Evolutionary conservation across 2,888 invertebrate species (phyloP).

Genomic region (Phaedon cochleariae): DNA sequence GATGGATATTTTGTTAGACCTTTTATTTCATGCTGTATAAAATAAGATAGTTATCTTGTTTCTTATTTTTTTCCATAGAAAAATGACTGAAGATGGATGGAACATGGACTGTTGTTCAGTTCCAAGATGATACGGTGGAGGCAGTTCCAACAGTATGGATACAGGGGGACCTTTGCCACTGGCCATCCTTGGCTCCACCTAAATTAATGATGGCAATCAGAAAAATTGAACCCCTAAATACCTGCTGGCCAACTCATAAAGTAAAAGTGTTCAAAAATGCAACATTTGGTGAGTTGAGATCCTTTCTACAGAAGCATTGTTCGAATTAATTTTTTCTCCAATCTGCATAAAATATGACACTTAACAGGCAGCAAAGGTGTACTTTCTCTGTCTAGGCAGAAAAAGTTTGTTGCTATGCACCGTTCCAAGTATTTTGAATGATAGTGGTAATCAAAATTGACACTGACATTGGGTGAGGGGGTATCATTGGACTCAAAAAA

Average conservation of each 20-base stretch:
- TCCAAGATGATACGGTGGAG: slow-evolving; percentile 6
- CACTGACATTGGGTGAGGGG: too few relatives aligned
- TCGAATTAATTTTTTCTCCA: neutral
- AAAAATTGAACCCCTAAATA: slow-evolving; percentile 11
- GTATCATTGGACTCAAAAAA: too few relatives aligned
- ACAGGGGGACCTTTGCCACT: slow-evolving; percentile 7
- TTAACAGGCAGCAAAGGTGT: neutral
- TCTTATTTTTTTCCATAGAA: neutral
- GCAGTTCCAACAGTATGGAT: slow-evolving; percentile 15
- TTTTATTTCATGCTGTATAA: slow-evolving; percentile 6
- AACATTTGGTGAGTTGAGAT: slow-evolving; percentile 14
- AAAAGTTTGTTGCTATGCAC: too few relatives aligned
- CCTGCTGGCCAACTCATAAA: slow-evolving; percentile 7
- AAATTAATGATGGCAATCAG: slow-evolving; percentile 13
- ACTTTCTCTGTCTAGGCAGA: too few relatives aligned
- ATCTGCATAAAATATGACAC: neutral
- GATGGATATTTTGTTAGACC: neutral
- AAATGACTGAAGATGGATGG: slow-evolving; percentile 7
- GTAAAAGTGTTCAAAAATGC: slow-evolving; percentile 15
- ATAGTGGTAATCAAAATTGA: too few relatives aligned
- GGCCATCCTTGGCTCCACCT: slow-evolving; percentile 1
- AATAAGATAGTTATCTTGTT: neutral
- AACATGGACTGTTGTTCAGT: slow-evolving; percentile 8
- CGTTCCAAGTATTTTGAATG: too few relatives aligned
- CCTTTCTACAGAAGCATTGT: too few relatives aligned